phyloP scores from a whole-genome alignment of 1,140 invertebrate species.

The Schlechtendalia chinensis region DNA sequence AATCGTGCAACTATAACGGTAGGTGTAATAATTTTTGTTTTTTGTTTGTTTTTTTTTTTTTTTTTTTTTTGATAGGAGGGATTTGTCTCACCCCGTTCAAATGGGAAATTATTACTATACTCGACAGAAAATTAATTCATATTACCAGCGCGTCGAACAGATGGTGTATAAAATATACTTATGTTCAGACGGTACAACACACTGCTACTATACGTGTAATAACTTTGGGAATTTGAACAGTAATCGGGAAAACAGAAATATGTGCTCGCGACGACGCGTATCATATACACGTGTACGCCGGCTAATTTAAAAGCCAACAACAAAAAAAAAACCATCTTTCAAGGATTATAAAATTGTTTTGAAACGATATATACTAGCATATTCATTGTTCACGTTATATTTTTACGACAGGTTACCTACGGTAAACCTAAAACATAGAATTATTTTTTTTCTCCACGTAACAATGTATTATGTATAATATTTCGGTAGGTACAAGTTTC shows the following conservation, averaged over 20 bases:
- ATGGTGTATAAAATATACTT: too few relatives aligned
- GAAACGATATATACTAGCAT: too few relatives aligned
- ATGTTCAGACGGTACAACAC: background rate
- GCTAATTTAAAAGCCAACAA: constrained; percentile 3
- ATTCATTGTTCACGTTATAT: too few relatives aligned
- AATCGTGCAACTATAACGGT: constrained; percentile 31
- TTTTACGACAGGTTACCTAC: too few relatives aligned
- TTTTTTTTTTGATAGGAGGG: background rate
- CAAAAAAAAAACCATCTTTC: background rate
- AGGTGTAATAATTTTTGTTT: constrained; percentile 9
- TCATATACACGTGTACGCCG: background rate
- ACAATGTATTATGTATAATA: too few relatives aligned
- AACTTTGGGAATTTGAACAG: background rate
- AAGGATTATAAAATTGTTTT: background rate
- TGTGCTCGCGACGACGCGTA: background rate
- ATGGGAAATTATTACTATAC: constrained; percentile 17
- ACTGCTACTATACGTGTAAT: background rate
- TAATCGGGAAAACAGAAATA: constrained; percentile 26
- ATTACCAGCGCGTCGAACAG: background rate
- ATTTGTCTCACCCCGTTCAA: constrained; percentile 24
- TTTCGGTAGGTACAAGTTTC: too few relatives aligned
- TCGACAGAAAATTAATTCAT: background rate
- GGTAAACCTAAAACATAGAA: too few relatives aligned
- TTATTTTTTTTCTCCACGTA: too few relatives aligned
- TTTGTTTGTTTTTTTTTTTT: background rate